phyloP scores from a whole-genome alignment of 2,113 vertebrate genomes.

The Megaleporinus macrocephalus region DNA sequence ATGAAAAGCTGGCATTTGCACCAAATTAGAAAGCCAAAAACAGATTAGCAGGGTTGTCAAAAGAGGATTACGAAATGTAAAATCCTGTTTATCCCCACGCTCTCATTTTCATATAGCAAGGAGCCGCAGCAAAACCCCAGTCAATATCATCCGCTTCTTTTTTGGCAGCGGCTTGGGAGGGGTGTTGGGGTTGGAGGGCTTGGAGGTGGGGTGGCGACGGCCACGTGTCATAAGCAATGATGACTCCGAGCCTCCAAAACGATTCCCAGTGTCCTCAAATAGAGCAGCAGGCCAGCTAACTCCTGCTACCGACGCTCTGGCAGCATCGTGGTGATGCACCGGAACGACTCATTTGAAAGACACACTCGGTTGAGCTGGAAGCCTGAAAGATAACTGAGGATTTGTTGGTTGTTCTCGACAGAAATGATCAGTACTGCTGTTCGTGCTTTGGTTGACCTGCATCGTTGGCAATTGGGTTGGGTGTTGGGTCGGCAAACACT shows the following conservation, averaged over 20 bases:
- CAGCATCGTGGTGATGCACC: too few relatives aligned
- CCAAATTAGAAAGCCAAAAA: constrained; percentile 51
- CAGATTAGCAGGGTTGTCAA: constrained; percentile 49
- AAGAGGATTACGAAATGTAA: constrained; percentile 56
- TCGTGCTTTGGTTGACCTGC: too few relatives aligned
- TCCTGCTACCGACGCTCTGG: background rate
- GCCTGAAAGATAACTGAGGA: too few relatives aligned
- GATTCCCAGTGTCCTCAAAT: constrained; percentile 18
- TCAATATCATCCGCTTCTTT: constrained; percentile 35
- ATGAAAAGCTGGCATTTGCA: constrained; percentile 54
- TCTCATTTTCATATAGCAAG: constrained; percentile 47
- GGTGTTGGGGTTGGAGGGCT: too few relatives aligned
- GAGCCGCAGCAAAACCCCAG: constrained; percentile 36
- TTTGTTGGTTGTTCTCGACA: too few relatives aligned
- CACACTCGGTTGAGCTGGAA: too few relatives aligned
- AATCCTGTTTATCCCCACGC: constrained; percentile 51
- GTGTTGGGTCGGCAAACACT: too few relatives aligned
- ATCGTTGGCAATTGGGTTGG: too few relatives aligned
- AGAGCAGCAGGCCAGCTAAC: background rate
- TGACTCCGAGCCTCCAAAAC: constrained; percentile 29
- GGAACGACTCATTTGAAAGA: too few relatives aligned
- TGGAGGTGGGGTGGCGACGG: too few relatives aligned
- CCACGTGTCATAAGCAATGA: constrained; percentile 35
- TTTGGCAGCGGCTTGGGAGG: too few relatives aligned
- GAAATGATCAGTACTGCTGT: too few relatives aligned